These are phyloP conservation scores for Scaptomyza pallida DNA, from an alignment of 1,140 invertebrate species.

Conservation along the genomic window DNA sequence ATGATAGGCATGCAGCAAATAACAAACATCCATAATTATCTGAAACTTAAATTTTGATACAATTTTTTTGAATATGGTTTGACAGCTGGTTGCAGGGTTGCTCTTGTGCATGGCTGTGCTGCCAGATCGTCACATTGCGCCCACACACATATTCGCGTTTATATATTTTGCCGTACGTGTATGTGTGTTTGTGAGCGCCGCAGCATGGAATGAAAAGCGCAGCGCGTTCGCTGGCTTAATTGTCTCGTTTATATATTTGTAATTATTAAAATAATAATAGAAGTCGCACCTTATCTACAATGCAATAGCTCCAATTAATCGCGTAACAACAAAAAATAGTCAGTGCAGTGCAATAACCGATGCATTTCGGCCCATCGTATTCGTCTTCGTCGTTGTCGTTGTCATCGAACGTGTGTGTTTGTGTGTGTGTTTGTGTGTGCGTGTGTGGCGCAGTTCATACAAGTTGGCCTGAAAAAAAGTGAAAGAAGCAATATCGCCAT, in stretches of 20 bases:
- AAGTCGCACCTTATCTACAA: constrained; percentile 27
- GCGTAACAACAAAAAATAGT: constrained; percentile 25
- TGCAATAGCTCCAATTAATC: constrained; percentile 14
- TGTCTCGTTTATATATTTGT: constrained; percentile 63
- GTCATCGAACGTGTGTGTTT: constrained; percentile 44
- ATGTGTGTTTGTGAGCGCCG: constrained; percentile 62
- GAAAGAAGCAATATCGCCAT: constrained; percentile 76
- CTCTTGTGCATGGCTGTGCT: constrained; percentile 38
- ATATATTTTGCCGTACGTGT: constrained; percentile 27
- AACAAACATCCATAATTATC: background rate
- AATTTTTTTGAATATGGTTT: background rate
- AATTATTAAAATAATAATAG: constrained; percentile 43
- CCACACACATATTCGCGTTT: constrained; percentile 39
- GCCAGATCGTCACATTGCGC: constrained; percentile 28
- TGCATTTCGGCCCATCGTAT: constrained; percentile 41
- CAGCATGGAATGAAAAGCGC: constrained; percentile 70
- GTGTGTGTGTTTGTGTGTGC: constrained; percentile 47
- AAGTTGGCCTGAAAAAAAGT: constrained; percentile 80
- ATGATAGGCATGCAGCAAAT: background rate
- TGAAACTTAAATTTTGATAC: background rate
- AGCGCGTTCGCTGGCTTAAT: constrained; percentile 71
- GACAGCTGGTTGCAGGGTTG: constrained; percentile 51
- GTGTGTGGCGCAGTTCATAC: constrained; percentile 65
- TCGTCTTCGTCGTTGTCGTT: constrained; percentile 30
- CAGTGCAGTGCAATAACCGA: constrained; percentile 58